phyloP scores from a whole-genome alignment of 2,797 vertebrate species.

The Anomalospiza imberbis region DNA sequence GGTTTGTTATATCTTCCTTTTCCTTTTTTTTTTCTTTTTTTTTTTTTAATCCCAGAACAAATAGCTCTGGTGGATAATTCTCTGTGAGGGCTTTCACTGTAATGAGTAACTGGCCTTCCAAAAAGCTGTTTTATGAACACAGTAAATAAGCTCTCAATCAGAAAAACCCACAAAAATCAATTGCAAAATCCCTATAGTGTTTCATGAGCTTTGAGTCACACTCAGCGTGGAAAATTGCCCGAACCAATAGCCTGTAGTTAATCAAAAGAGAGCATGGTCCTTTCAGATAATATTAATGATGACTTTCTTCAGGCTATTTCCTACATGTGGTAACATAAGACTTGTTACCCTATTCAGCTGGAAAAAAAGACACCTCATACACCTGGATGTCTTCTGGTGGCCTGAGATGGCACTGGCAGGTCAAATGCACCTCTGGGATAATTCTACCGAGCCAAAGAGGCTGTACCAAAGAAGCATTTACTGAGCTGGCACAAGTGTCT shows the following conservation, averaged over 20 bases:
- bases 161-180: conserved; percentile 16
- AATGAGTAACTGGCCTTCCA: conserved; percentile 1
- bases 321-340: not conserved
- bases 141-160: not conserved
- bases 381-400: not conserved
- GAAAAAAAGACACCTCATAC: not conserved
- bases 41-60: conserved; percentile 23
- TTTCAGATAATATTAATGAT: not conserved
- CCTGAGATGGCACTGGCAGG: not conserved
- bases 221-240: not conserved
- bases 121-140: conserved; percentile 18
- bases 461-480: not conserved
- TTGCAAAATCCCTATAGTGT: not conserved
- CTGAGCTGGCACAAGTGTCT: conserved; percentile 15
- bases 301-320: not conserved
- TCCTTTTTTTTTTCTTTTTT: not conserved
- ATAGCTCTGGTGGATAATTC: conserved; percentile 35
- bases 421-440: not conserved
- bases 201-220: conserved; percentile 23
- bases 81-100: conserved; percentile 1
- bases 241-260: not conserved
- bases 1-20: conserved; percentile 25
- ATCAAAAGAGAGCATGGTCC: not conserved
- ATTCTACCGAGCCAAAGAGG: not conserved
- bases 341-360: not conserved